phyloP scores from a whole-genome alignment of 2,888 invertebrate genomes.

The Hirtodrosophila histrioides region DNA sequence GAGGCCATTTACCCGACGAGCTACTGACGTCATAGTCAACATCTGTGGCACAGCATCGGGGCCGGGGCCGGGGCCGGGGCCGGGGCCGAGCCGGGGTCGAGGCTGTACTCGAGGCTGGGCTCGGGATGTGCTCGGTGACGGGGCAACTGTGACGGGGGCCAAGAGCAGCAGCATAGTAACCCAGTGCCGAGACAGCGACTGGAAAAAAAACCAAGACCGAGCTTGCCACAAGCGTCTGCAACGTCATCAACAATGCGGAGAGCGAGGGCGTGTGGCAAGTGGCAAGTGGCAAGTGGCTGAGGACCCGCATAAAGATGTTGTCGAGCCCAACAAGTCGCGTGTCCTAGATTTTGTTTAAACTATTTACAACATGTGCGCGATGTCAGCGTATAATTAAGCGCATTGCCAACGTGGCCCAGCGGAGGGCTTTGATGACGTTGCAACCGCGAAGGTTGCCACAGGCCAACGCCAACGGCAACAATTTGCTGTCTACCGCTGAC shows the following conservation, averaged over 20 bases:
- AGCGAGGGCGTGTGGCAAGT: background rate
- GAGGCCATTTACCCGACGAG: conserved; percentile 72
- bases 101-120: conserved; percentile 26
- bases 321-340: conserved; percentile 21
- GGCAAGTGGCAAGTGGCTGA: too few relatives aligned
- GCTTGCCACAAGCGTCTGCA: conserved; percentile 28
- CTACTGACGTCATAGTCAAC: conserved; percentile 66
- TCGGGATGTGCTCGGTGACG: too few relatives aligned
- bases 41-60: conserved; percentile 9
- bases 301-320: background rate
- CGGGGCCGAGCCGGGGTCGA: conserved; percentile 6
- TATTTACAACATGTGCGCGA: conserved; percentile 4
- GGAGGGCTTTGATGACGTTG: too few relatives aligned
- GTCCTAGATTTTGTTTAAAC: conserved; percentile 21
- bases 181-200: conserved; percentile 19
- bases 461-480: background rate
- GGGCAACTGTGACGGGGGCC: conserved; percentile 19
- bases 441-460: too few relatives aligned
- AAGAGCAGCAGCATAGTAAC: conserved; percentile 31
- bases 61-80: conserved; percentile 5
- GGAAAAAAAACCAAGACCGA: conserved; percentile 9
- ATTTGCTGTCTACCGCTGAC: conserved; percentile 3
- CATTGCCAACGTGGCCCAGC: too few relatives aligned
- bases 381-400: too few relatives aligned
- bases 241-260: conserved; percentile 43